These are phyloP conservation scores for Anolis sagrei DNA, from an alignment of 2,113 vertebrate genomes.

Conservation along the genomic window DNA sequence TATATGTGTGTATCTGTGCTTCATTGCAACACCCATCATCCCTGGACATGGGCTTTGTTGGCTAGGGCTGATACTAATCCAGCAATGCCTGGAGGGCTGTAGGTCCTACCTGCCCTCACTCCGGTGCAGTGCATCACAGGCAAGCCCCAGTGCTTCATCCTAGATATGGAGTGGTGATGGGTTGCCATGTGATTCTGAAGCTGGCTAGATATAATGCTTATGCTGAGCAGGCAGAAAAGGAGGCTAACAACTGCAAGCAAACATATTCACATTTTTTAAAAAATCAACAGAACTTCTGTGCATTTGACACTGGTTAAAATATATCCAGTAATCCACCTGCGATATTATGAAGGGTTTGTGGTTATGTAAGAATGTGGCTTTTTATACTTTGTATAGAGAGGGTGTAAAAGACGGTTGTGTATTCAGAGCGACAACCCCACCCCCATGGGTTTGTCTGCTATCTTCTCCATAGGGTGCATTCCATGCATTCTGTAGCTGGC, in stretches of 20 bases:
- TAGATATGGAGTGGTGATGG: too few species aligned
- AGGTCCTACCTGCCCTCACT: too few species aligned
- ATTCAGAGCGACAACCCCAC: background rate
- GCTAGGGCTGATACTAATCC: background rate
- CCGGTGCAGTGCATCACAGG: too few species aligned
- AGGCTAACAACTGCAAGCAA: background rate
- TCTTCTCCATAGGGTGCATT: slow-evolving; percentile 60
- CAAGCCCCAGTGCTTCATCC: too few species aligned
- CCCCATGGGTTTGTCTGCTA: background rate
- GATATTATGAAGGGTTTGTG: background rate
- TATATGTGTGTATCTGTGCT: background rate
- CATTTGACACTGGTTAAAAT: background rate
- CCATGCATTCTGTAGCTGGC: slow-evolving; percentile 57
- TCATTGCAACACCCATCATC: background rate
- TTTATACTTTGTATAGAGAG: background rate
- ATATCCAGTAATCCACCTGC: background rate
- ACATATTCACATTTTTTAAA: background rate
- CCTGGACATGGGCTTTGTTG: background rate
- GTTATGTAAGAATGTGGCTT: background rate
- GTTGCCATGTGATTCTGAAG: too few species aligned
- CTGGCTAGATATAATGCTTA: background rate
- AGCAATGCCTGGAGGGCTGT: too few species aligned
- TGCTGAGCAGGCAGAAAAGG: background rate
- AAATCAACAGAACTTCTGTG: background rate
- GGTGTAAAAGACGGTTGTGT: background rate